A percentile compares a stretch with the other conserved stretches of the same genome.
Conservation (phyloP, 1,140 invertebrate species). For the Stratiolaelaps scimitus region DNA sequence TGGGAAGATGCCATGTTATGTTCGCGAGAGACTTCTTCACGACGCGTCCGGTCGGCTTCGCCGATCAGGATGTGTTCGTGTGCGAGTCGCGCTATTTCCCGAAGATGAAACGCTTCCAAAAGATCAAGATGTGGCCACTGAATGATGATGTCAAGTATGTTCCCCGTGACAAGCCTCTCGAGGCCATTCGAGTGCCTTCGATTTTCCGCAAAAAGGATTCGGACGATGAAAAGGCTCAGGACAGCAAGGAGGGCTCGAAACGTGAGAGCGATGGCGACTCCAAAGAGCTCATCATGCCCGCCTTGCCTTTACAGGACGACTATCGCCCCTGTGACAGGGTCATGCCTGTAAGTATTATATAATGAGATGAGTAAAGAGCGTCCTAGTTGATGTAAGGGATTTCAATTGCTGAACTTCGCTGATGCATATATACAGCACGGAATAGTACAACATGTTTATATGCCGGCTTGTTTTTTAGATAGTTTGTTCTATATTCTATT, state of each 20-base stretch:
- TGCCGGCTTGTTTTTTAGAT: too few species aligned
- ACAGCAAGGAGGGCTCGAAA: constrained; percentile 75
- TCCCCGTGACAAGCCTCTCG: constrained; percentile 56
- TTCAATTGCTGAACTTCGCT: too few species aligned
- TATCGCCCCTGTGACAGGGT: constrained; percentile 30
- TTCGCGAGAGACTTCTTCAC: constrained; percentile 91
- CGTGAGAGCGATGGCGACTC: constrained; percentile 62
- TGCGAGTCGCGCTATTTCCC: constrained; percentile 89
- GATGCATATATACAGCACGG: too few species aligned
- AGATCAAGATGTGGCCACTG: constrained; percentile 63
- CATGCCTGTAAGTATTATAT: constrained; percentile 28
- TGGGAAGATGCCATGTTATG: constrained; percentile 85
- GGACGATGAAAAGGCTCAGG: constrained; percentile 44
- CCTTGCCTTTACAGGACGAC: constrained; percentile 24
- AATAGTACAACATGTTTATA: too few species aligned
- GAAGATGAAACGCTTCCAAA: constrained; percentile 72
- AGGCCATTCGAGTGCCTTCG: constrained; percentile 73
- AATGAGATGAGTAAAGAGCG: too few species aligned
- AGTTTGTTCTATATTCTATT: too few species aligned
- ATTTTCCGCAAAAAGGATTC: constrained; percentile 51
- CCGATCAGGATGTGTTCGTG: constrained; percentile 89
- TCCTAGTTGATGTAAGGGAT: too few species aligned
- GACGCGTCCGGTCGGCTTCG: constrained; percentile 67
- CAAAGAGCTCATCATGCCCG: constrained; percentile 28
- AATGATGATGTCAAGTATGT: constrained; percentile 53